phyloP scores from a whole-genome alignment of 2,888 invertebrate genomes.

The Spatulosminthurus flaviceps region DNA sequence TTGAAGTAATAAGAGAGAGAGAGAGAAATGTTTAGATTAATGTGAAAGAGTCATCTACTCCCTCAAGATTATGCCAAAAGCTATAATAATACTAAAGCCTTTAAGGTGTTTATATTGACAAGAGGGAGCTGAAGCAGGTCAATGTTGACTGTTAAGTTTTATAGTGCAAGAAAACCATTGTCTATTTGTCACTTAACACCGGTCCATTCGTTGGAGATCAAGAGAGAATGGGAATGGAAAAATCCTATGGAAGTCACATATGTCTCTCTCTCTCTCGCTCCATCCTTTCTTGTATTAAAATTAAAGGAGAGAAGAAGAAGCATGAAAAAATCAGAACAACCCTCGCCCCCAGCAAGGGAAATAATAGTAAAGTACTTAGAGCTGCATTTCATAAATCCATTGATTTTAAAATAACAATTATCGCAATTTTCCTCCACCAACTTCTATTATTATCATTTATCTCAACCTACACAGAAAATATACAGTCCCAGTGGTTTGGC shows the following conservation, averaged over 20 bases:
- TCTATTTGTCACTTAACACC: constrained; percentile 14
- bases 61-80: no score
- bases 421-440: no score
- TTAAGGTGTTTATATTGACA: background rate
- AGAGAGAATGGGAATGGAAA: no score
- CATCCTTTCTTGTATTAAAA: no score
- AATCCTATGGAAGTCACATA: no score
- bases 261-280: no score
- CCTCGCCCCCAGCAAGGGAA: constrained; percentile 21
- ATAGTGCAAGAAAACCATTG: background rate
- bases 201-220: background rate
- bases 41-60: no score
- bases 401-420: background rate
- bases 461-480: background rate
- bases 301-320: no score
- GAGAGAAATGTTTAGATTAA: no score
- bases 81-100: background rate
- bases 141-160: constrained; percentile 31
- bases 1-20: no score
- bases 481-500: constrained; percentile 9
- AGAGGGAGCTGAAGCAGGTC: constrained; percentile 5
- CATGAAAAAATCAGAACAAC: constrained; percentile 30
- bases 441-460: background rate
- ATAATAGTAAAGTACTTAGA: background rate
- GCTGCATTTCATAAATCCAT: background rate